Conservation (phyloP, 2,888 invertebrate species). For the Ypsolopha sequella region DNA sequence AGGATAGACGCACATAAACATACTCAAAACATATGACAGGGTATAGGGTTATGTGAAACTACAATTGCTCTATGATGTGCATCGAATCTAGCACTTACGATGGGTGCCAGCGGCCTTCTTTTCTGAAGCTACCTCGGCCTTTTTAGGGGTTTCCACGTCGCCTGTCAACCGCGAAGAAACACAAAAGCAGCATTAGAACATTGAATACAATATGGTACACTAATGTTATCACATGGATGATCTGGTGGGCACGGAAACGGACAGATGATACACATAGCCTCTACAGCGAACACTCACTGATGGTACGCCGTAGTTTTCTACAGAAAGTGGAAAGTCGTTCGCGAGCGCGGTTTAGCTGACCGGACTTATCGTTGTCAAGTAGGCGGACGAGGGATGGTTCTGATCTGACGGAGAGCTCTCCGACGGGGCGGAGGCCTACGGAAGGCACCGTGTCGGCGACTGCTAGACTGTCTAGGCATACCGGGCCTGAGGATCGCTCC, state of each 20-base stretch:
- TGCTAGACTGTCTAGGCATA: slow-evolving; percentile 65
- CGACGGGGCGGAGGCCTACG: slow-evolving; percentile 48
- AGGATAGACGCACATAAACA: background rate
- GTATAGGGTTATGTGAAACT: slow-evolving; percentile 11
- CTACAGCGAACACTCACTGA: slow-evolving; percentile 48
- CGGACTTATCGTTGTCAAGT: slow-evolving; percentile 53
- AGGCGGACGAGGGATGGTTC: slow-evolving; percentile 55
- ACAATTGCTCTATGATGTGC: slow-evolving; percentile 33
- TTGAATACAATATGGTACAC: background rate
- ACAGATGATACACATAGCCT: background rate
- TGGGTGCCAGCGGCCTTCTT: slow-evolving; percentile 61
- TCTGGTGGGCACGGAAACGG: background rate
- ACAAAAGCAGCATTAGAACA: slow-evolving; percentile 66
- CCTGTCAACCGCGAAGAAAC: slow-evolving; percentile 60
- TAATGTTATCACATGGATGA: background rate
- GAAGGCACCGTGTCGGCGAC: slow-evolving; percentile 45
- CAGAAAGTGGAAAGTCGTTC: slow-evolving; percentile 58
- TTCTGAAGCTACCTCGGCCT: slow-evolving; percentile 60
- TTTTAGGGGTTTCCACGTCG: slow-evolving; percentile 68
- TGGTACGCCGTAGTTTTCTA: slow-evolving; percentile 63
- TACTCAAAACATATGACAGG: background rate
- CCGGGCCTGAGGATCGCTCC: slow-evolving; percentile 63
- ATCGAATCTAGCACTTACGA: slow-evolving; percentile 66
- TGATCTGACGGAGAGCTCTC: slow-evolving; percentile 48
- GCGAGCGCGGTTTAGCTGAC: slow-evolving; percentile 57